phyloP scores from a whole-genome alignment of 2,888 invertebrate species.

The Nymphalis urticae region DNA sequence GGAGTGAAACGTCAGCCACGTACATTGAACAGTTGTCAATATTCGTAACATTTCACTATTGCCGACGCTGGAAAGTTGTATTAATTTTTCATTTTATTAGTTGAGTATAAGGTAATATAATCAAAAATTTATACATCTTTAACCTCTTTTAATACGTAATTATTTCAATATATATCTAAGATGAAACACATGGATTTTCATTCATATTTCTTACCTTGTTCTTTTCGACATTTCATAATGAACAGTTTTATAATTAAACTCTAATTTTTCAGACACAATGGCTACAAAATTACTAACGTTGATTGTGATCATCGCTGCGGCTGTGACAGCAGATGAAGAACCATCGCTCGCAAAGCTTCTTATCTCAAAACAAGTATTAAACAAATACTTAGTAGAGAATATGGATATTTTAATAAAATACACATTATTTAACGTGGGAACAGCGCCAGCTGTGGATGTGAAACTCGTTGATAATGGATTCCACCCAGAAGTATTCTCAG shows the following conservation, averaged over 20 bases:
- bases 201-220: slow-evolving; percentile 17
- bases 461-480: slow-evolving; percentile 95
- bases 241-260: slow-evolving; percentile 6
- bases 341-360: slow-evolving; percentile 90
- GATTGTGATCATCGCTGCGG: slow-evolving; percentile 70
- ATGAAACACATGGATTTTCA: slow-evolving; percentile 16
- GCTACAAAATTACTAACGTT: slow-evolving; percentile 69
- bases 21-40: slow-evolving; percentile 47
- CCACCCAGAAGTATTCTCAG: slow-evolving; percentile 94
- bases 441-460: slow-evolving; percentile 93
- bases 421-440: slow-evolving; percentile 96
- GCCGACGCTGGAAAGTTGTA: slow-evolving; percentile 34
- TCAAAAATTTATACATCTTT: slow-evolving; percentile 7
- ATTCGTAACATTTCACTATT: slow-evolving; percentile 48
- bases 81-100: slow-evolving; percentile 36
- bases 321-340: slow-evolving; percentile 83
- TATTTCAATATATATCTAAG: slow-evolving; percentile 18
- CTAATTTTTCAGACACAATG: slow-evolving; percentile 67
- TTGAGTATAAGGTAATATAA: slow-evolving; percentile 43
- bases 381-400: slow-evolving; percentile 97
- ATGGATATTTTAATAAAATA: slow-evolving; percentile 98
- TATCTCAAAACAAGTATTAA: slow-evolving; percentile 96
- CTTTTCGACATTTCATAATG: not conserved
- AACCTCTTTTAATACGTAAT: slow-evolving; percentile 5
- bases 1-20: slow-evolving; percentile 82